Conservation (phyloP, 2,888 invertebrate genomes). For the Agrotis puta region DNA sequence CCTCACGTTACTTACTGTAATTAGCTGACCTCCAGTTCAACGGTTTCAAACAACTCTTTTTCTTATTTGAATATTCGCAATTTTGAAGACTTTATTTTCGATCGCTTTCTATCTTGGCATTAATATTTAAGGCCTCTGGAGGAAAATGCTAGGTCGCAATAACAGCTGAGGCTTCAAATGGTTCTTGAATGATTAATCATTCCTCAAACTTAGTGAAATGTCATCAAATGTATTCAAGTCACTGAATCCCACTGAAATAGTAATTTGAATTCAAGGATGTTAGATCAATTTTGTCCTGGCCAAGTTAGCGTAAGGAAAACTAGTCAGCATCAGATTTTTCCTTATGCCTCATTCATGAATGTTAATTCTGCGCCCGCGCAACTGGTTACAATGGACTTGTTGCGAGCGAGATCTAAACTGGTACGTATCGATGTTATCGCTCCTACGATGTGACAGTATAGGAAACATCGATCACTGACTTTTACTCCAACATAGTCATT, state of each 20-base stretch:
- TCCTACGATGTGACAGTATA: conserved; percentile 60
- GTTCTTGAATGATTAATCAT: conserved; percentile 39
- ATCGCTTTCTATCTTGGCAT: conserved; percentile 24
- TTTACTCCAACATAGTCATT: conserved; percentile 51
- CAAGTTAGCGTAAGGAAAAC: conserved; percentile 42
- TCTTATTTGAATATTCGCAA: conserved; percentile 19
- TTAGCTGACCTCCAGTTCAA: conserved; percentile 41
- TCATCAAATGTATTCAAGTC: conserved; percentile 22
- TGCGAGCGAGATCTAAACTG: conserved; percentile 59
- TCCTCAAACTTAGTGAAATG: conserved; percentile 6
- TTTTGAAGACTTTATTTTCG: conserved; percentile 1
- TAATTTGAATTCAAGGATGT: conserved; percentile 25
- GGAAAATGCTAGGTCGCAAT: conserved; percentile 36
- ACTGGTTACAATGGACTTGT: conserved; percentile 64
- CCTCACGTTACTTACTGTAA: conserved; percentile 40
- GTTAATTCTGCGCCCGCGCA: conserved; percentile 59
- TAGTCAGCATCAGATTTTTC: conserved; percentile 34
- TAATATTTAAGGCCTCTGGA: conserved; percentile 39
- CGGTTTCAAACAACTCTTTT: conserved; percentile 12
- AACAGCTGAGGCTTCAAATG: conserved; percentile 20
- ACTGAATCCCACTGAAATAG: conserved; percentile 22
- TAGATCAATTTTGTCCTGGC: background rate
- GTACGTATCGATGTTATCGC: conserved; percentile 64
- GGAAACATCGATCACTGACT: conserved; percentile 71
- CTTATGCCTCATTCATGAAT: conserved; percentile 33